These are phyloP conservation scores for Ascidia mentula DNA, from an alignment of 23 tunicate genomes.

Conservation along the genomic window DNA sequence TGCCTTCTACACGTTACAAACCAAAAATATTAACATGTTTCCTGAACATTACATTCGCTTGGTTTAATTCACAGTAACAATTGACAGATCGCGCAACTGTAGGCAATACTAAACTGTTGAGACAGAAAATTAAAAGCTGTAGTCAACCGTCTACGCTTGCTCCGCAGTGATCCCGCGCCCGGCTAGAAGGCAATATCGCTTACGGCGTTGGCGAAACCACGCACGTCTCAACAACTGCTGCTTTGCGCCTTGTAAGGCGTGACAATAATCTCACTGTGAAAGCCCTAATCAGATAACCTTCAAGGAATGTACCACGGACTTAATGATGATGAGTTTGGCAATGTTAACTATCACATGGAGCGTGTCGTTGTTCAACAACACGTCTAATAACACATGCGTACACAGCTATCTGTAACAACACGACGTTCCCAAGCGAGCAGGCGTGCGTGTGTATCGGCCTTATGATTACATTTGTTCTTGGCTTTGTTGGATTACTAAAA, in stretches of 20 bases:
- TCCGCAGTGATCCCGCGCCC: neutral
- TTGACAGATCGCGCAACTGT: no score
- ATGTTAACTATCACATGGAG: neutral
- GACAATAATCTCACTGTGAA: slow-evolving; percentile 7
- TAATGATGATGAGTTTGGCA: neutral
- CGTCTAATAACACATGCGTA: neutral
- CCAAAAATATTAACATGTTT: no score
- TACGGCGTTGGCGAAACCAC: slow-evolving; percentile 14
- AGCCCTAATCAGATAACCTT: slow-evolving; percentile 1
- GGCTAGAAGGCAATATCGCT: neutral
- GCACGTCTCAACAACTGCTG: slow-evolving; percentile 8
- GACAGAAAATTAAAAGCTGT: no score
- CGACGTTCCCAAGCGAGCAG: neutral
- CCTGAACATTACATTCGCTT: no score
- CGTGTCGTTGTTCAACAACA: neutral
- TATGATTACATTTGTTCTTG: neutral
- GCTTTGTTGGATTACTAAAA: neutral
- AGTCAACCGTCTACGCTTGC: neutral
- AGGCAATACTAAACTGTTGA: no score
- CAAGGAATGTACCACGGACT: neutral
- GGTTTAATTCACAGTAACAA: no score
- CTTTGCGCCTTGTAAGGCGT: slow-evolving; percentile 2
- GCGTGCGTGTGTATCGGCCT: no score
- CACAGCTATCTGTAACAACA: neutral
- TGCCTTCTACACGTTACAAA: no score